Evolutionary conservation across 1,140 invertebrate genomes (phyloP).

Genomic region (Drosophila varians): DNA sequence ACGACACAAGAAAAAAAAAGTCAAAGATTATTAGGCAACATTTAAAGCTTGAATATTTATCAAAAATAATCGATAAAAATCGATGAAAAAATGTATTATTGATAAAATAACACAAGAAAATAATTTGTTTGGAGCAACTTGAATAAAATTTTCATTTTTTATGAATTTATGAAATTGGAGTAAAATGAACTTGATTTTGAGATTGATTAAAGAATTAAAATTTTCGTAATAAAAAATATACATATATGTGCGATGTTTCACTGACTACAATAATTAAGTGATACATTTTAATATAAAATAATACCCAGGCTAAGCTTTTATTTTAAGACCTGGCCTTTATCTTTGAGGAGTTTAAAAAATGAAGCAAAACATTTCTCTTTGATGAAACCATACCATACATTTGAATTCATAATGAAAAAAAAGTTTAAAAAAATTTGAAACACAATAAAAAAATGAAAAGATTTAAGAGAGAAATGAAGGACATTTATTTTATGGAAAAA

Average conservation of each 20-base stretch:
- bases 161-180: background rate
- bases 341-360: background rate
- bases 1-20: slow-evolving; percentile 1
- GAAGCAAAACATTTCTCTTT: background rate
- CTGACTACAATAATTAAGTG: background rate
- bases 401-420: background rate
- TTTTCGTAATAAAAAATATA: background rate
- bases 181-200: background rate
- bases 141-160: background rate
- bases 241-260: background rate
- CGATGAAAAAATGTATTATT: no score
- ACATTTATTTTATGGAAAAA: slow-evolving; percentile 75
- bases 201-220: background rate
- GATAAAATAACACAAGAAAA: background rate
- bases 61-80: background rate
- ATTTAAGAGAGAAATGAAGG: slow-evolving; percentile 35
- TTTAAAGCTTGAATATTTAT: background rate
- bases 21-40: background rate
- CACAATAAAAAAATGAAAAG: slow-evolving; percentile 1
- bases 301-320: no score
- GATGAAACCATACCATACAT: slow-evolving; percentile 1
- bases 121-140: background rate
- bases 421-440: background rate
- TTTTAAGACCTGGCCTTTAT: background rate
- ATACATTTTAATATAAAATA: background rate